Percentiles rank a stretch among this genome's conserved stretches.
Evolutionary conservation across 2,888 invertebrate species (phyloP).

Genomic region (Archips crataeganus): DNA sequence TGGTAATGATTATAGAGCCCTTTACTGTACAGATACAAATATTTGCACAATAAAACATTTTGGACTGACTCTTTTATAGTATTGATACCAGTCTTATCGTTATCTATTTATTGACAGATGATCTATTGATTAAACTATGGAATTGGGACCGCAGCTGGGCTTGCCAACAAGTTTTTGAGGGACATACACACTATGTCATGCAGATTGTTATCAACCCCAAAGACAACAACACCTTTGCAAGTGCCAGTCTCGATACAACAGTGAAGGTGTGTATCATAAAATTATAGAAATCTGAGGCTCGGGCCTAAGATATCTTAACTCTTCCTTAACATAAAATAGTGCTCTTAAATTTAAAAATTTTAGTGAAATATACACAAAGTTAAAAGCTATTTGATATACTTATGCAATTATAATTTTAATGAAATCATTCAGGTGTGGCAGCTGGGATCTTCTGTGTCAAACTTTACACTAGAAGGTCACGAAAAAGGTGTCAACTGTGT

Average conservation of each 20-base stretch:
- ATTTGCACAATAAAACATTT: too few species aligned
- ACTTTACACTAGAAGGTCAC: slow-evolving; percentile 99
- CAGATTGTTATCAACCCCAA: slow-evolving; percentile 99
- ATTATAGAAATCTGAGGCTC: background rate
- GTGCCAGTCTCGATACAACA: slow-evolving; percentile 98
- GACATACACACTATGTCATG: slow-evolving; percentile 99
- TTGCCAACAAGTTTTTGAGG: slow-evolving; percentile 99
- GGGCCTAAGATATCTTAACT: background rate
- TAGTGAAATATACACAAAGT: background rate
- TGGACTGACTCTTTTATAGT: background rate
- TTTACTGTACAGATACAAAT: slow-evolving; percentile 16
- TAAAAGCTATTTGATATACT: background rate
- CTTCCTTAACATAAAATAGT: background rate
- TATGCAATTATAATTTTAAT: background rate
- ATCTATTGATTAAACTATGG: slow-evolving; percentile 99
- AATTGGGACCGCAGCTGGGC: slow-evolving; percentile 99
- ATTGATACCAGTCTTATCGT: background rate
- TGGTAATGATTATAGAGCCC: too few species aligned
- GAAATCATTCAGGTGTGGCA: slow-evolving; percentile 93
- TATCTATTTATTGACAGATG: slow-evolving; percentile 88
- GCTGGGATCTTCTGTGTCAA: slow-evolving; percentile 97
- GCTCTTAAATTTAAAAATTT: background rate
- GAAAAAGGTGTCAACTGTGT: slow-evolving; percentile 99
- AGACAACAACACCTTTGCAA: slow-evolving; percentile 99
- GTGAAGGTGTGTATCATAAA: slow-evolving; percentile 88